These are phyloP conservation scores for Otus sunia DNA, from an alignment of 2,113 vertebrate genomes.

Conservation along the genomic window DNA sequence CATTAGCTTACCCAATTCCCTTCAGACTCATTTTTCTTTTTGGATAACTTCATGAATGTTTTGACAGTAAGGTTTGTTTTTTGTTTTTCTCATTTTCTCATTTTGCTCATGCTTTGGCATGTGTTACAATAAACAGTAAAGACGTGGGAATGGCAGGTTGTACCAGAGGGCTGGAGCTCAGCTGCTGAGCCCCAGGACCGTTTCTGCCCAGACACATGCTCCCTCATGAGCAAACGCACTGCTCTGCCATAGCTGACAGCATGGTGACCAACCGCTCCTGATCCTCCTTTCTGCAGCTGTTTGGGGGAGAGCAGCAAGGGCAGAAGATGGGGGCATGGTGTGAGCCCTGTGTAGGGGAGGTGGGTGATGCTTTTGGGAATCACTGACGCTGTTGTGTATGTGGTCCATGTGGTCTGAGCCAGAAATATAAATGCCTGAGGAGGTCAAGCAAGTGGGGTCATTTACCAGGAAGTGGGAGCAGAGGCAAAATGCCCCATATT, in stretches of 20 bases:
- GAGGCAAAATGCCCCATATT: background rate
- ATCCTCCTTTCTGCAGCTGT: background rate
- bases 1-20: background rate
- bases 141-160: background rate
- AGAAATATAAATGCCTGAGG: background rate
- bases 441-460: background rate
- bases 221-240: background rate
- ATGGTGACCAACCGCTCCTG: accelerated
- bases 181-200: background rate
- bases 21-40: background rate
- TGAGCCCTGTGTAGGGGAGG: accelerated
- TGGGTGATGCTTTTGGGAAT: background rate
- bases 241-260: background rate
- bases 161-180: background rate
- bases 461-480: background rate
- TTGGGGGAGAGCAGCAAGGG: background rate
- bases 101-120: background rate
- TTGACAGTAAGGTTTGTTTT: background rate
- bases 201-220: background rate
- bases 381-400: accelerated
- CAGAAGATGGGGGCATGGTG: background rate
- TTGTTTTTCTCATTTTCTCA: background rate
- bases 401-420: background rate
- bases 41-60: background rate
- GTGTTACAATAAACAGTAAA: background rate